These are phyloP conservation scores for Chrysolina haemoptera DNA, from an alignment of 2,888 invertebrate genomes.

Conservation along the genomic window DNA sequence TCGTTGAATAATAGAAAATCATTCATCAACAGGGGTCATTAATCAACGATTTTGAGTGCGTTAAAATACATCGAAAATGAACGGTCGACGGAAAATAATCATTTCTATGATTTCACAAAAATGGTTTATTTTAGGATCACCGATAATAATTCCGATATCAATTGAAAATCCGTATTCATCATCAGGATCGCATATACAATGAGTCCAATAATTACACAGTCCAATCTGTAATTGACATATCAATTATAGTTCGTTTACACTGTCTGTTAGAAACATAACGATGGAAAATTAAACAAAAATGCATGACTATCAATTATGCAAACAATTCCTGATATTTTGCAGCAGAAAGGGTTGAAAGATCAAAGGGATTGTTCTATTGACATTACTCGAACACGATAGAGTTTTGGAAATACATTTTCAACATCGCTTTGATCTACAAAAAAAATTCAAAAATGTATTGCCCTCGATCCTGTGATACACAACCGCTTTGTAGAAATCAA, in stretches of 20 bases:
- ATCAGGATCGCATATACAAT: too few relatives aligned
- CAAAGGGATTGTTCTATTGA: background rate
- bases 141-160: too few relatives aligned
- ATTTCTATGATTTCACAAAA: too few relatives aligned
- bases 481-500: constrained; percentile 11
- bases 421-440: background rate
- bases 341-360: background rate
- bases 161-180: too few relatives aligned
- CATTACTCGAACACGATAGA: constrained; percentile 5
- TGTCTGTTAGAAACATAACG: background rate
- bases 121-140: too few relatives aligned
- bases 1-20: too few relatives aligned
- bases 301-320: background rate
- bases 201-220: background rate
- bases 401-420: background rate
- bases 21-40: too few relatives aligned
- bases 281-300: background rate
- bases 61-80: too few relatives aligned
- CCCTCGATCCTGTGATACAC: background rate
- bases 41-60: too few relatives aligned
- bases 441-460: background rate
- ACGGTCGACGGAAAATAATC: too few relatives aligned
- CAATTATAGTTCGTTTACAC: background rate
- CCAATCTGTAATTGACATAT: background rate
- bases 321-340: background rate